Percentiles rank a stretch among this genome's conserved stretches.
Conservation (phyloP, 1,140 invertebrate genomes). For the Zaprionus inermis region DNA sequence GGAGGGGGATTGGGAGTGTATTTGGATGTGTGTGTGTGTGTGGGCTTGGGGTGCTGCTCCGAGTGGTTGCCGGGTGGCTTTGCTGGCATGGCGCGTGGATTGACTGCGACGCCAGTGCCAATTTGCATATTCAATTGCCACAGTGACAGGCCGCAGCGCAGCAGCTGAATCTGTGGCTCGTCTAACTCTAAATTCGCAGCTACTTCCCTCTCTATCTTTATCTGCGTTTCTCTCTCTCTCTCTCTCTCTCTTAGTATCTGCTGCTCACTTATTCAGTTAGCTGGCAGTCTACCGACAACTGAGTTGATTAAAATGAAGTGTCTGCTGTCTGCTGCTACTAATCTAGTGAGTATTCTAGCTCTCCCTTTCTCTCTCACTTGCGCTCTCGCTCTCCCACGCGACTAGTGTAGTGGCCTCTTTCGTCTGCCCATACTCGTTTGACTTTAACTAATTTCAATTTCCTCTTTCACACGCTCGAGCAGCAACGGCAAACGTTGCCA, state of each 20-base stretch:
- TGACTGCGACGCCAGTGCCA: conserved; percentile 43
- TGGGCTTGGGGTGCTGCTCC: not conserved
- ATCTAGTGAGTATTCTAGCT: conserved; percentile 6
- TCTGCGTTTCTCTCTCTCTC: not conserved
- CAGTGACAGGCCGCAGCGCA: conserved; percentile 40
- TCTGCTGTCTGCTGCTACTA: conserved; percentile 28
- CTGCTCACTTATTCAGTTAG: conserved; percentile 33
- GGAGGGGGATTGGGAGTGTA: not conserved
- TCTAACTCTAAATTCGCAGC: not conserved
- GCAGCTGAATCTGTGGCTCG: conserved; percentile 20
- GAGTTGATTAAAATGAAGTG: conserved; percentile 55
- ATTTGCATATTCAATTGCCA: conserved; percentile 63
- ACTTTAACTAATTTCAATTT: conserved; percentile 46
- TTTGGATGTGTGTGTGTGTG: not conserved
- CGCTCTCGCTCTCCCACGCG: not conserved
- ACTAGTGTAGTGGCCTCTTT: no score
- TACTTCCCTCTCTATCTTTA: not conserved
- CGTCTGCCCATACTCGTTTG: not conserved
- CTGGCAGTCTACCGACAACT: conserved; percentile 43
- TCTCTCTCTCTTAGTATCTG: not conserved
- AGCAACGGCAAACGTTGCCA: not conserved
- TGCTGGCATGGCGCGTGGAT: conserved; percentile 26
- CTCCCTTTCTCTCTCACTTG: not conserved
- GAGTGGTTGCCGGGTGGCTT: conserved; percentile 14
- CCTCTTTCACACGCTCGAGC: conserved; percentile 9